phyloP scores from a whole-genome alignment of 2,113 vertebrate genomes.

The Tetraodon nigroviridis region DNA sequence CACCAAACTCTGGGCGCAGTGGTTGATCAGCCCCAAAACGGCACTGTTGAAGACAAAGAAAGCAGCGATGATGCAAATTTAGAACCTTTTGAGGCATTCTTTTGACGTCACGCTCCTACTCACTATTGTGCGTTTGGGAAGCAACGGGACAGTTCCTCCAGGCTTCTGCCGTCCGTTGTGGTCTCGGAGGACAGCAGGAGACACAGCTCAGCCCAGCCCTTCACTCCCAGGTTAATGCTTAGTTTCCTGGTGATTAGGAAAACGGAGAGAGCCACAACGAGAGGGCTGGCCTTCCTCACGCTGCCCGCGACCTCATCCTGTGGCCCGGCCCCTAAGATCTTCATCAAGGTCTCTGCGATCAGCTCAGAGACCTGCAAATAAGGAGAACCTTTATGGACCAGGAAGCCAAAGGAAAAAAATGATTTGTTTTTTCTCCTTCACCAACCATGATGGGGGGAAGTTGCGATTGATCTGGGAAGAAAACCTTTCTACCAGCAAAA shows the following conservation, averaged over 20 bases:
- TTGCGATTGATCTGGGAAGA: fast-evolving
- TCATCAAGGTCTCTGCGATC: constrained; percentile 48
- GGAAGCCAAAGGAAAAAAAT: fast-evolving
- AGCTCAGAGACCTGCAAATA: constrained; percentile 41
- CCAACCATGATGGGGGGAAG: constrained; percentile 36
- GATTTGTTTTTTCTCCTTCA: not conserved
- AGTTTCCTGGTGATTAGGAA: constrained; percentile 33
- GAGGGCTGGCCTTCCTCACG: constrained; percentile 14
- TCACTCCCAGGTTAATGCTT: constrained; percentile 13
- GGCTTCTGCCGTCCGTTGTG: not conserved
- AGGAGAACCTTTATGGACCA: not conserved
- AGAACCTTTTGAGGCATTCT: not conserved
- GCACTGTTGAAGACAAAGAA: constrained; percentile 28
- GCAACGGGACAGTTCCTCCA: constrained; percentile 2
- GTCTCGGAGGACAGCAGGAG: constrained; percentile 51
- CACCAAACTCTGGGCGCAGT: not conserved
- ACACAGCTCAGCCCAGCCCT: constrained; percentile 57
- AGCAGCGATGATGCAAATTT: not conserved
- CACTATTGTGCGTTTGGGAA: constrained; percentile 11
- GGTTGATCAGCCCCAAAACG: constrained; percentile 57
- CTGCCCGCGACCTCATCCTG: not conserved
- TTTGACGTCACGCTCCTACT: not conserved
- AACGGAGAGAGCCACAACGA: constrained; percentile 51
- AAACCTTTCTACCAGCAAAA: fast-evolving
- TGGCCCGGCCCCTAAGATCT: constrained; percentile 35